phyloP scores from a whole-genome alignment of 2,113 vertebrate genomes.

The Caranx ignobilis region DNA sequence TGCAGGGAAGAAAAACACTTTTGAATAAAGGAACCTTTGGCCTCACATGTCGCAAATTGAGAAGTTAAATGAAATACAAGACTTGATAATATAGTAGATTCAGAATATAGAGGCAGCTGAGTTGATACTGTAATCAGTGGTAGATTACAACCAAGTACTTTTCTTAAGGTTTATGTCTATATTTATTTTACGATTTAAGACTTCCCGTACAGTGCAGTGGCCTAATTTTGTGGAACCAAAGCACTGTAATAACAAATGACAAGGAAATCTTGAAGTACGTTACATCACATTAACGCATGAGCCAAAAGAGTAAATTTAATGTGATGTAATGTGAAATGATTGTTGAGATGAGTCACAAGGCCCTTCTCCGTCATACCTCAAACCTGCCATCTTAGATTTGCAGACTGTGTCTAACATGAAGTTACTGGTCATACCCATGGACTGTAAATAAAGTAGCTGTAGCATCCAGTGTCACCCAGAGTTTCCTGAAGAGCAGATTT shows the following conservation, averaged over 20 bases:
- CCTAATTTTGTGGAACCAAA: neutral
- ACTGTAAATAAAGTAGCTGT: too few relatives aligned
- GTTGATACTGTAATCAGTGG: conserved; percentile 1
- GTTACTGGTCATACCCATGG: too few relatives aligned
- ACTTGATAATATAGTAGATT: neutral
- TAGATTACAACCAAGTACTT: too few relatives aligned
- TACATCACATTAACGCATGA: too few relatives aligned
- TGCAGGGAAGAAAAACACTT: conserved; percentile 44
- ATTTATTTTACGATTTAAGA: too few relatives aligned
- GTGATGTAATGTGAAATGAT: neutral
- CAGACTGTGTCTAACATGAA: too few relatives aligned
- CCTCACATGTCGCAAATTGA: conserved; percentile 37
- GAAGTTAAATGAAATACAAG: conserved; percentile 29
- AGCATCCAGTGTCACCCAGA: too few relatives aligned
- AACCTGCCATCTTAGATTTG: neutral
- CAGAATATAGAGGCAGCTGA: conserved; percentile 18
- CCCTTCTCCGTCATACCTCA: neutral
- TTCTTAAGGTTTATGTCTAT: too few relatives aligned
- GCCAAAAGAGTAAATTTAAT: too few relatives aligned
- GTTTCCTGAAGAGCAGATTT: too few relatives aligned
- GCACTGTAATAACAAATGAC: neutral
- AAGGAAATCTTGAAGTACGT: neutral
- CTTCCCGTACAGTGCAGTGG: neutral
- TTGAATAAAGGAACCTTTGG: conserved; percentile 56
- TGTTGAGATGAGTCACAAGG: neutral